These are phyloP conservation scores for Adelphocoris suturalis DNA, from an alignment of 2,888 invertebrate species.

Conservation along the genomic window DNA sequence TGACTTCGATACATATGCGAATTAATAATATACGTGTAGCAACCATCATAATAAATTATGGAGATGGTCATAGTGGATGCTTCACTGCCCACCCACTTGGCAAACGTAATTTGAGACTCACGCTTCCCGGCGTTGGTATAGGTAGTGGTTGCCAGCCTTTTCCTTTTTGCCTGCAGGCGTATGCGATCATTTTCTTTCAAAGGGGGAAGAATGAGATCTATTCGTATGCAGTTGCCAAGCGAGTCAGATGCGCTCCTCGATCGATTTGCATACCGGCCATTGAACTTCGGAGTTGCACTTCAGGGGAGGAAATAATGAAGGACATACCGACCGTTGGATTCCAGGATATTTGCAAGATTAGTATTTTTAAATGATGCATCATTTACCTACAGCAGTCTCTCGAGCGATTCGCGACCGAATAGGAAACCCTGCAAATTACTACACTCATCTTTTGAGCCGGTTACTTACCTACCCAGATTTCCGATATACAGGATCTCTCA, in stretches of 20 bases:
- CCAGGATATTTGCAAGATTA: no score
- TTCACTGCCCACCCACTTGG: neutral
- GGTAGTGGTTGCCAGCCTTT: neutral
- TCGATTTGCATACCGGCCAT: conserved; percentile 6
- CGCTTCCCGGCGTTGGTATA: no score
- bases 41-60: no score
- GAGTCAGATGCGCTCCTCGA: neutral
- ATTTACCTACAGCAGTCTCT: no score
- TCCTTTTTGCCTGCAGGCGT: neutral
- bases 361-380: no score
- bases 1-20: no score
- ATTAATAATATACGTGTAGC: no score
- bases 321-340: neutral
- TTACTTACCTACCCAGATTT: no score
- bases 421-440: no score
- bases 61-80: neutral
- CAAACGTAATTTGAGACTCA: neutral
- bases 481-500: no score
- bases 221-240: conserved; percentile 12
- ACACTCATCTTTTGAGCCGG: no score
- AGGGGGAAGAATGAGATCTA: neutral
- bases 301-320: neutral
- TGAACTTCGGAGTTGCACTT: conserved; percentile 22
- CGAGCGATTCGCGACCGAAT: no score
- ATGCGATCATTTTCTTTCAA: neutral